Base-by-base conservation (phyloP, 2,888 invertebrate genomes). In the Melitaea athalia region DNA sequence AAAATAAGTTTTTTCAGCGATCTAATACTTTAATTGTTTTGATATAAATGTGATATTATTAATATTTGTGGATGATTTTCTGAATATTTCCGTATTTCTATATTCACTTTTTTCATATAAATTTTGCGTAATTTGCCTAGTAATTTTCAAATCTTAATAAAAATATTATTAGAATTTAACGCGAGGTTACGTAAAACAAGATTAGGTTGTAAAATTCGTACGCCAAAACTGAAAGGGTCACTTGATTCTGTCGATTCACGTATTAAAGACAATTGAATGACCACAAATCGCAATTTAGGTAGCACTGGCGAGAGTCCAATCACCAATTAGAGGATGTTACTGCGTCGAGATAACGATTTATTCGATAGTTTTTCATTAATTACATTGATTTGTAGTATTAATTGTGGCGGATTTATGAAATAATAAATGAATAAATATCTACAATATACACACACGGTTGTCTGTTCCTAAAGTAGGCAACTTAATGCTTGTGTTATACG, bases 261-360 rank as follows among this genome's bases (percentile, higher is more conserved):
- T 55, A 57, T 61, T 42, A 69, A 70, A 70, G 70, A 64, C 62
- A 60, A 69, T 69, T 66, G 63, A 67, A 62, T 67, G 61, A 67
- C 70, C 70, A 61, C 70, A 70, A 67, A 63, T 67, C 60, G 67
- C 60, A 61, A 62, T 61, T 52, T 63, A 55, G 70, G 59, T 50
- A 64, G 64, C 43, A 67, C 67, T 70, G 70, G 70, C 70, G 45
- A 12, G 38, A 38, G 43, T 63, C 70, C 70, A 70, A 67, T 62
- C 55, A 55, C 14, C 67, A 64, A 67, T 70, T 70, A 68, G 61
- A 67, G 63, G 50, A 42, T 15, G 57, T 57, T 15, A 57, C 42
- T 42, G 12, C 15, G n/a, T 11, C n/a, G 14, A 15, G 8, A 10
- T 55, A 55, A 55, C 55, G 52, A 24, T 17, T 52, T 55, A 55